Evolutionary conservation across 2,888 invertebrate genomes (phyloP).

Genomic region (Acheta domesticus): DNA sequence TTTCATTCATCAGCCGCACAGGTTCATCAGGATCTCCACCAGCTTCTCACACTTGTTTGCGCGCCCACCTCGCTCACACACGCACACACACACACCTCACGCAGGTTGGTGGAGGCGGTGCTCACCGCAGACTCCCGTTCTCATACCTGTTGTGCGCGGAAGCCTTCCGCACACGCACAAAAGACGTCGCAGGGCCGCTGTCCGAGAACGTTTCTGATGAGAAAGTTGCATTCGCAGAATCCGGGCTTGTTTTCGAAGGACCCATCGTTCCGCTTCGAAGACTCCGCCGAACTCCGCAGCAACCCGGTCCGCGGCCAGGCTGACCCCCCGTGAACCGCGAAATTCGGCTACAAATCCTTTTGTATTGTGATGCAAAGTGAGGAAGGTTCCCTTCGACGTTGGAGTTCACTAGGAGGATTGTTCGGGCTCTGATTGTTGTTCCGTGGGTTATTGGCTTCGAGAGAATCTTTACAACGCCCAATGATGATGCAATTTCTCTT

Average conservation of each 20-base stretch:
- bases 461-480: neutral
- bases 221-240: neutral
- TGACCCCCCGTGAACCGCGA: neutral
- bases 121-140: neutral
- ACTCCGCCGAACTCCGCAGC: neutral
- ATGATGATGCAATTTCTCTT: neutral
- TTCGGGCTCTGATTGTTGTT: no score
- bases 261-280: neutral
- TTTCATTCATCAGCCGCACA: no score
- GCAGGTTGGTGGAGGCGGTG: neutral
- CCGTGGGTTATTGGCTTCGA: neutral
- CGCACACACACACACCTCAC: neutral
- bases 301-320: neutral
- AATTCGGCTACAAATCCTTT: neutral
- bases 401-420: neutral
- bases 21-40: no score
- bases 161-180: neutral
- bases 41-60: neutral
- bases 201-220: neutral
- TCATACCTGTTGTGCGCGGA: neutral
- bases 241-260: neutral
- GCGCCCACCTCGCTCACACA: neutral
- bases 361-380: constrained; percentile 3
- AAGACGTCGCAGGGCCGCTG: neutral
- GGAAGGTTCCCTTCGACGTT: neutral